A percentile compares a stretch with the other conserved stretches of the same genome.
These are phyloP conservation scores for Perdita meconis DNA, from an alignment of 2,888 invertebrate genomes.

Conservation along the genomic window DNA sequence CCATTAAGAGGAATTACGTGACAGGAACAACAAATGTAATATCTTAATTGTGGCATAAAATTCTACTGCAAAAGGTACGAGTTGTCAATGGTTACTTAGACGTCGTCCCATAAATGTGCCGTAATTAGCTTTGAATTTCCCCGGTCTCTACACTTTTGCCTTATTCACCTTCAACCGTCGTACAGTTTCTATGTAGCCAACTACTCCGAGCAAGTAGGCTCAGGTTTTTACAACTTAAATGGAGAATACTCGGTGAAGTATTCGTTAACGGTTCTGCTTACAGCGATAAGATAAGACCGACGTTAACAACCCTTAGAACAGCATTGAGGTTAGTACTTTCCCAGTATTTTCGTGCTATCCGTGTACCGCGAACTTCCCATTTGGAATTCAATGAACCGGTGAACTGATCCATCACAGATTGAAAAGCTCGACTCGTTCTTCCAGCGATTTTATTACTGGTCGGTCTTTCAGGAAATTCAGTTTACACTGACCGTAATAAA, in stretches of 20 bases:
- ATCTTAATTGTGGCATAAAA: too few relatives aligned
- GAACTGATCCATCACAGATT: conserved; percentile 38
- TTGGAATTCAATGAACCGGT: conserved; percentile 56
- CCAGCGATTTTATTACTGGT: conserved; percentile 33
- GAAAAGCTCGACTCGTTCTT: conserved; percentile 10
- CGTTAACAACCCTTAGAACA: conserved; percentile 49
- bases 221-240: conserved; percentile 22
- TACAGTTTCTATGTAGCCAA: conserved; percentile 21
- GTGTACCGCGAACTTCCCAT: conserved; percentile 32
- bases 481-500: conserved; percentile 20
- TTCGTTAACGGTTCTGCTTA: conserved; percentile 48
- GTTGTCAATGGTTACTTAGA: too few relatives aligned
- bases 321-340: conserved; percentile 20
- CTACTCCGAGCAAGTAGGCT: conserved; percentile 7
- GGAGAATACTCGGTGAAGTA: not conserved
- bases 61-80: too few relatives aligned
- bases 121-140: too few relatives aligned
- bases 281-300: conserved; percentile 45
- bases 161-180: not conserved
- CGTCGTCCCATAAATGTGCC: too few relatives aligned
- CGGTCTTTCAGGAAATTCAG: conserved; percentile 22
- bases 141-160: too few relatives aligned
- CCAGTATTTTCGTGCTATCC: conserved; percentile 20
- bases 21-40: too few relatives aligned
- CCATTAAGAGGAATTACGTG: too few relatives aligned